Percentiles rank a stretch among this genome's conserved stretches.
Evolutionary conservation across 2,113 vertebrate genomes (phyloP).

Genomic region (Limnothrissa miodon): DNA sequence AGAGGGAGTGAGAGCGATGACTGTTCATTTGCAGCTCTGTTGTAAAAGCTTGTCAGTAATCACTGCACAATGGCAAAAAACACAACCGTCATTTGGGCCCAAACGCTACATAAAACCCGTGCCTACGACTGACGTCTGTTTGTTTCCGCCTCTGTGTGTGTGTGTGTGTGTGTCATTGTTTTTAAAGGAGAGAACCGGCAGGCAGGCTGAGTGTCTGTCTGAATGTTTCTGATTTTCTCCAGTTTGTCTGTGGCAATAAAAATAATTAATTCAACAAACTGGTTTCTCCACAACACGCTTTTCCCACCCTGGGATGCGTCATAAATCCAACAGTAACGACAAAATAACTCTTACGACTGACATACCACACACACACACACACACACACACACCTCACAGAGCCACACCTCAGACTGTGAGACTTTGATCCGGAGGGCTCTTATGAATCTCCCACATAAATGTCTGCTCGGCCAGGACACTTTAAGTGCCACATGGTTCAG

Average conservation of each 20-base stretch:
- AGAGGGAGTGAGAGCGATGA: neutral
- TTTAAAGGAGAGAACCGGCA: neutral
- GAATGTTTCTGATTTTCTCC: slow-evolving; percentile 51
- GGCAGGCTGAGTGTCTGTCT: neutral
- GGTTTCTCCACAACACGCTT: slow-evolving; percentile 23
- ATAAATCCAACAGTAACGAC: slow-evolving; percentile 46
- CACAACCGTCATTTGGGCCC: neutral
- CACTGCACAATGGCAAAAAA: neutral
- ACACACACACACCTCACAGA: neutral
- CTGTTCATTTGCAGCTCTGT: neutral
- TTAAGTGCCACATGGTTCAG: slow-evolving; percentile 34
- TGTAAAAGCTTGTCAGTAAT: neutral
- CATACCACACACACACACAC: neutral
- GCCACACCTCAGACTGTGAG: neutral
- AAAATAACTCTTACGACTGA: slow-evolving; percentile 18
- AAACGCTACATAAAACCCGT: neutral
- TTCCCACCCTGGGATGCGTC: slow-evolving; percentile 30
- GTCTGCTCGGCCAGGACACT: slow-evolving; percentile 35
- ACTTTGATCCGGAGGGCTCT: slow-evolving; percentile 48
- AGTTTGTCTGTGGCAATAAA: slow-evolving; percentile 41
- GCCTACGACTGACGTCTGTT: neutral
- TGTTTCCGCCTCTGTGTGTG: slow-evolving; percentile 1
- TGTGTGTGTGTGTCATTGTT: slow-evolving; percentile 26
- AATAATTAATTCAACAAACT: slow-evolving; percentile 47
- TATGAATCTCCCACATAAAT: slow-evolving; percentile 43